Percentiles rank a stretch among this genome's conserved stretches.
Evolutionary conservation across 2,888 invertebrate genomes (phyloP).

Genomic region (Melinaea menophilus): DNA sequence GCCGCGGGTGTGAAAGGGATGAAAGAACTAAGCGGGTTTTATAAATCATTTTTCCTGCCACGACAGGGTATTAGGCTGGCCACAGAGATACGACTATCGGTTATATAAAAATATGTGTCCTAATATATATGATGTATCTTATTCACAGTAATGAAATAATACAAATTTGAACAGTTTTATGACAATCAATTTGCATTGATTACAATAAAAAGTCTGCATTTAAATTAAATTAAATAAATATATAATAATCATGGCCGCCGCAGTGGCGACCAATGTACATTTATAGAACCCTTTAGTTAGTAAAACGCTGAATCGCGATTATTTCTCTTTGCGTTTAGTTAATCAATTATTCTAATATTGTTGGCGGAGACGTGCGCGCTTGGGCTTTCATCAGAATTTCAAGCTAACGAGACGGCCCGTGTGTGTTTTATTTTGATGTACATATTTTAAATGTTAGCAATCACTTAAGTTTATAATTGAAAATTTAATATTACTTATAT

Average conservation of each 20-base stretch:
- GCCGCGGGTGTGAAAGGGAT: conserved; percentile 43
- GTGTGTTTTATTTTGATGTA: conserved; percentile 30
- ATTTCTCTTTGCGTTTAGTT: conserved; percentile 75
- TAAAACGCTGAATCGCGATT: conserved; percentile 73
- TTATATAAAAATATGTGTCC: conserved; percentile 18
- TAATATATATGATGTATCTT: conserved; percentile 15
- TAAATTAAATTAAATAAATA: too few species aligned
- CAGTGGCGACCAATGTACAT: not conserved
- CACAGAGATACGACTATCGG: conserved; percentile 39
- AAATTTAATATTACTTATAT: not conserved
- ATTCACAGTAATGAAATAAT: not conserved
- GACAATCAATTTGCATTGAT: not conserved
- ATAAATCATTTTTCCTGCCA: conserved; percentile 76
- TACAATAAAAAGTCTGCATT: not conserved
- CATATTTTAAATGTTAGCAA: conserved; percentile 13
- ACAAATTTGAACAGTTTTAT: not conserved
- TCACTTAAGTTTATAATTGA: not conserved
- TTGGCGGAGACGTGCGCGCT: conserved; percentile 63
- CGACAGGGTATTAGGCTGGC: conserved; percentile 55
- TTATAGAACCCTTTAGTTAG: conserved; percentile 45
- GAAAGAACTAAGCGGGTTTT: conserved; percentile 54
- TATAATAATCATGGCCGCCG: too few species aligned
- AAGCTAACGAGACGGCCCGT: conserved; percentile 33
- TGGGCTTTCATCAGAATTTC: conserved; percentile 38
- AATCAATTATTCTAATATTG: conserved; percentile 77